A percentile compares a stretch with the other conserved stretches of the same genome.
Conservation (phyloP, 2,113 vertebrate genomes). For the Manacus vitellinus region DNA sequence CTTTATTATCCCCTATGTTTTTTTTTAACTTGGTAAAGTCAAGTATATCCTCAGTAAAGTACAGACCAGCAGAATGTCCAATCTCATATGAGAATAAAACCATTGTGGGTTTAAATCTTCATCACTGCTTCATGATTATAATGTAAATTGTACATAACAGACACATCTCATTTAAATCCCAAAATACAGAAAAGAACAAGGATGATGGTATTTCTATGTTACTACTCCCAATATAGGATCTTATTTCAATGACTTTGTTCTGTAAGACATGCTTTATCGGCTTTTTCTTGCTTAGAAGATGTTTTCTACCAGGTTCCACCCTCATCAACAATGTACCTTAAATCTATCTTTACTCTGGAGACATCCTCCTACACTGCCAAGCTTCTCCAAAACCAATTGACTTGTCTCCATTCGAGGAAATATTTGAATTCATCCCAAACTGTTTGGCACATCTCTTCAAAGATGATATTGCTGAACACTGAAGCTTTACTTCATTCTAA, state of each 20-base stretch:
- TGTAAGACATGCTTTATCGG: background rate
- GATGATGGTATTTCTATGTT: background rate
- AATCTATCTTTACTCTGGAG: background rate
- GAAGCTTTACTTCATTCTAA: constrained; percentile 30
- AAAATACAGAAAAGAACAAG: background rate
- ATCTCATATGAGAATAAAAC: background rate
- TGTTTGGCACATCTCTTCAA: constrained; percentile 33
- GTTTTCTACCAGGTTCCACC: background rate
- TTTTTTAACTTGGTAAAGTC: background rate
- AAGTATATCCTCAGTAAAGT: background rate
- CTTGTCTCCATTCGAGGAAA: constrained; percentile 31
- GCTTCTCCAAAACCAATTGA: constrained; percentile 17
- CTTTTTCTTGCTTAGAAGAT: background rate
- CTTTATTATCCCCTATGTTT: accelerated
- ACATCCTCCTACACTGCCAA: background rate
- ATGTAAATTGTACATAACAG: background rate
- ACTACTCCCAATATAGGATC: background rate
- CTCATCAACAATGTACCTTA: background rate
- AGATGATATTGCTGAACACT: background rate
- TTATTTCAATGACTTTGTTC: background rate
- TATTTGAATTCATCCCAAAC: constrained; percentile 35
- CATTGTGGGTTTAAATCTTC: background rate
- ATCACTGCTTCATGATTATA: background rate
- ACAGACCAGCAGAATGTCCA: background rate
- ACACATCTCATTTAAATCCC: background rate